Conservation (phyloP, 2,888 invertebrate species). For the Silvanus unidentatus region DNA sequence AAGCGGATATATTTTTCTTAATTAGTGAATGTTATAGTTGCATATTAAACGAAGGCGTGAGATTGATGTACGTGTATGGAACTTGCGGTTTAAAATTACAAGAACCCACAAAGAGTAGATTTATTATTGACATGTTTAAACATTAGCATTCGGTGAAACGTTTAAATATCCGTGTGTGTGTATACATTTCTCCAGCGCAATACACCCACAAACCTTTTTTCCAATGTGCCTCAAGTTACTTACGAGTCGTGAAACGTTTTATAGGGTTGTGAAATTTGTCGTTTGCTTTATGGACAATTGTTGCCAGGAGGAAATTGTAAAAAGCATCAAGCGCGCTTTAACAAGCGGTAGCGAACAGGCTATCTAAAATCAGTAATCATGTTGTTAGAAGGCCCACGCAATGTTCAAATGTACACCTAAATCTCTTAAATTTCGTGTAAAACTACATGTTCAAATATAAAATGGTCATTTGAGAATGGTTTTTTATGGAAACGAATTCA, state of each 20-base stretch:
- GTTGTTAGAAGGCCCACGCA: conserved; percentile 30
- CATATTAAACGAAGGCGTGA: conserved; percentile 27
- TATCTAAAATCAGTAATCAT: conserved; percentile 30
- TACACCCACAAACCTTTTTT: too few species aligned
- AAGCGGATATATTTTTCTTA: too few species aligned
- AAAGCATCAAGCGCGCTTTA: conserved; percentile 22
- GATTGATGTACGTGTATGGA: too few species aligned
- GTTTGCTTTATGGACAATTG: conserved; percentile 17
- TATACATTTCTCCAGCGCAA: too few species aligned
- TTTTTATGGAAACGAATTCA: too few species aligned
- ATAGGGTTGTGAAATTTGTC: too few species aligned
- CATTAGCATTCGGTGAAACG: conserved; percentile 23
- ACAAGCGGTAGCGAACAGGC: conserved; percentile 14
- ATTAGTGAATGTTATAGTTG: too few species aligned
- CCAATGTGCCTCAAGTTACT: too few species aligned
- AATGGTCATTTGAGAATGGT: too few species aligned
- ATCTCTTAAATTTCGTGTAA: conserved; percentile 30
- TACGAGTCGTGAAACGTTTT: too few species aligned
- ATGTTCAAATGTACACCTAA: conserved; percentile 27
- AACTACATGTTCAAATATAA: conserved; percentile 25
- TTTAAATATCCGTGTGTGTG: too few species aligned
- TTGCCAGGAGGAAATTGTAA: conserved; percentile 19
- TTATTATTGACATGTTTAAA: conserved; percentile 29
- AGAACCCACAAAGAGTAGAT: conserved; percentile 33
- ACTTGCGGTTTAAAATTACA: conserved; percentile 30